Evolutionary conservation across 1,140 invertebrate species (phyloP).

Genomic region (Brachionus koreanus): DNA sequence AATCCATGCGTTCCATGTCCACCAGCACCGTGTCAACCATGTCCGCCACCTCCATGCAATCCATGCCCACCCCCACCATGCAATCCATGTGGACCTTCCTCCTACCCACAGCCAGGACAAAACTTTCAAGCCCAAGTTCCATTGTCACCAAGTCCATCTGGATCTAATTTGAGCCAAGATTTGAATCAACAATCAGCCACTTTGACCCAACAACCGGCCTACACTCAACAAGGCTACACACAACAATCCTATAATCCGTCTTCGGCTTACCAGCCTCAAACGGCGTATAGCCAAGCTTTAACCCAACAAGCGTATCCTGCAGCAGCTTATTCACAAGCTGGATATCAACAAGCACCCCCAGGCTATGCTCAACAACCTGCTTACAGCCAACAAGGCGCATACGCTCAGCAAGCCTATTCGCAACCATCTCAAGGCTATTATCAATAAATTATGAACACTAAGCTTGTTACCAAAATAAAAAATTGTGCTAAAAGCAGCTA

Average conservation of each 20-base stretch:
- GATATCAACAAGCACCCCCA: neutral
- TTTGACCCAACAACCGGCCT: neutral
- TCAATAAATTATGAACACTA: neutral
- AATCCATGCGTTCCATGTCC: constrained; percentile 12
- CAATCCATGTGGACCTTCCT: neutral
- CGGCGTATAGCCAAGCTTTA: neutral
- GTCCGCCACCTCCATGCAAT: neutral
- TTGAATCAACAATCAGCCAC: neutral
- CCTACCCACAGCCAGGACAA: neutral
- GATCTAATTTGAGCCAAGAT: neutral
- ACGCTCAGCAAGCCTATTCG: neutral
- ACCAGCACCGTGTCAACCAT: neutral
- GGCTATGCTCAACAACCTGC: neutral
- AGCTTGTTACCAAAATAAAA: neutral
- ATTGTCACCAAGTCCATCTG: constrained; percentile 4
- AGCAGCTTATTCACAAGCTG: neutral
- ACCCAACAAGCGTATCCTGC: neutral
- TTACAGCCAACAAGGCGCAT: neutral
- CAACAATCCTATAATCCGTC: neutral
- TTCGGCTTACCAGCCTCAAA: neutral
- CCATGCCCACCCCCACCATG: neutral
- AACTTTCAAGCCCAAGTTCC: constrained; percentile 30
- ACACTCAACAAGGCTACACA: neutral
- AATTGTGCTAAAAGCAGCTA: neutral
- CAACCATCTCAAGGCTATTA: neutral